These are phyloP conservation scores for Drosophila subobscura DNA, from an alignment of 1,140 invertebrate species.

Conservation along the genomic window DNA sequence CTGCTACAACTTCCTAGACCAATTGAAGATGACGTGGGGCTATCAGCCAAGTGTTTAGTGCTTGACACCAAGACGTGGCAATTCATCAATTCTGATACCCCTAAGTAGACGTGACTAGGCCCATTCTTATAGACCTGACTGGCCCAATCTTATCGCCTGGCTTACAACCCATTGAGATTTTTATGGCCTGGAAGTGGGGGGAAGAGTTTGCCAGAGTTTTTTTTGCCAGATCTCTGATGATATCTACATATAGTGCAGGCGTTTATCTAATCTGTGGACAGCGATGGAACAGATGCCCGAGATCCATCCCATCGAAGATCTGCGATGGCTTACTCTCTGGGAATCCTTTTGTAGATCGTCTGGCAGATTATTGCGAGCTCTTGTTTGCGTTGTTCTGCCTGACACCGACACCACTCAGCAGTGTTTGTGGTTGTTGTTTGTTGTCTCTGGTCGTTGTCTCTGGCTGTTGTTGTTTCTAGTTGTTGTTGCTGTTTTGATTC, in stretches of 20 bases:
- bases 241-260: slow-evolving; percentile 10
- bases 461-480: slow-evolving; percentile 10
- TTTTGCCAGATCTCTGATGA: slow-evolving; percentile 19
- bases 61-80: slow-evolving; percentile 41
- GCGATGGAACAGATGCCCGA: slow-evolving; percentile 12
- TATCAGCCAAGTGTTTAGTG: slow-evolving; percentile 32
- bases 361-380: slow-evolving; percentile 20
- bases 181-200: slow-evolving; percentile 15
- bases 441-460: slow-evolving; percentile 10
- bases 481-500: slow-evolving; percentile 28
- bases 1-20: slow-evolving; percentile 45
- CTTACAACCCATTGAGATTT: slow-evolving; percentile 36
- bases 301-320: slow-evolving; percentile 34
- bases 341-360: slow-evolving; percentile 40
- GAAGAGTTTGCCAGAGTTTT: background rate
- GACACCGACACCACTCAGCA: slow-evolving; percentile 32
- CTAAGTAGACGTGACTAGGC: slow-evolving; percentile 35
- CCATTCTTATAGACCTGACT: slow-evolving; percentile 45
- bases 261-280: slow-evolving; percentile 25
- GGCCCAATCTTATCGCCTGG: slow-evolving; percentile 34
- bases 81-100: slow-evolving; percentile 41
- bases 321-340: slow-evolving; percentile 28
- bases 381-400: slow-evolving; percentile 40
- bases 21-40: slow-evolving; percentile 36
- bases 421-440: slow-evolving; percentile 21